These are phyloP conservation scores for Poeciliopsis retropinna DNA, from an alignment of 2,113 vertebrate species.

Conservation along the genomic window DNA sequence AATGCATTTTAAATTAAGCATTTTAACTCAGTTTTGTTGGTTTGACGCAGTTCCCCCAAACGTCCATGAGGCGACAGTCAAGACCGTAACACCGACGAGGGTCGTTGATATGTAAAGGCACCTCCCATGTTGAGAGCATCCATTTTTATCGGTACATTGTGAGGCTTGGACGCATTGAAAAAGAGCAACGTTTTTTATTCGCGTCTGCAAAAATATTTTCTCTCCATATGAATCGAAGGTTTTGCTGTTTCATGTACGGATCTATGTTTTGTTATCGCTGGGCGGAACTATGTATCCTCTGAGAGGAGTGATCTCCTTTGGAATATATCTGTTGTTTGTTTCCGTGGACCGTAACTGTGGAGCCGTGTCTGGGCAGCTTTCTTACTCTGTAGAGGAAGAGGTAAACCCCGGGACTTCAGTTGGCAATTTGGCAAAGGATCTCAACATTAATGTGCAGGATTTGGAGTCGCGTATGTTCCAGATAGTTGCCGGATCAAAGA, in stretches of 20 bases:
- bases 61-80: conserved; percentile 37
- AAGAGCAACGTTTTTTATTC: neutral
- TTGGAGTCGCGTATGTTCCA: conserved; percentile 75
- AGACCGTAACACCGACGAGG: conserved; percentile 29
- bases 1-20: neutral
- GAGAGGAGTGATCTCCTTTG: neutral
- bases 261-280: neutral
- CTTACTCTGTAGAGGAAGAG: conserved; percentile 77
- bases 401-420: conserved; percentile 73
- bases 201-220: neutral
- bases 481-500: conserved; percentile 67
- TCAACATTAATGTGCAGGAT: conserved; percentile 69
- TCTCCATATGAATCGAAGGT: neutral
- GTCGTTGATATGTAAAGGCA: neutral
- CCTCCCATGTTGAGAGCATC: conserved; percentile 40
- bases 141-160: conserved; percentile 45
- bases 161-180: conserved; percentile 21
- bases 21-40: neutral
- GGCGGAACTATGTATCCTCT: conserved; percentile 36
- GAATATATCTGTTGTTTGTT: conserved; percentile 37
- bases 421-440: conserved; percentile 79
- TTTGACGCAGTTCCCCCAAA: conserved; percentile 3
- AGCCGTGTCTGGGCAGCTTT: conserved; percentile 60
- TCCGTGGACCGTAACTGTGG: conserved; percentile 41
- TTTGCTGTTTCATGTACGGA: neutral